phyloP scores from a whole-genome alignment of 2,888 invertebrate species.

The Drosophila phalerata region DNA sequence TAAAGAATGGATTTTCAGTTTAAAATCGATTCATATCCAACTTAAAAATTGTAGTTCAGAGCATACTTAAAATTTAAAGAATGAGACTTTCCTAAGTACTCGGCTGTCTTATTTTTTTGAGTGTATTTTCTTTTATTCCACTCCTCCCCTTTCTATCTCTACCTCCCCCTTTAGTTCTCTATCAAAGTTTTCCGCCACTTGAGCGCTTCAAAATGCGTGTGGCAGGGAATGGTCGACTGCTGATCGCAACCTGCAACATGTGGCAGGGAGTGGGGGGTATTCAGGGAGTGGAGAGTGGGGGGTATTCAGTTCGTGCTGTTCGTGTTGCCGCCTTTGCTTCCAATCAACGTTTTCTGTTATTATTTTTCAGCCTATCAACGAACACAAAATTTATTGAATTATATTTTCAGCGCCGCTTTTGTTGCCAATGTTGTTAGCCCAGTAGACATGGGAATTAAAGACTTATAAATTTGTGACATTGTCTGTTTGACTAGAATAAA shows the following conservation, averaged over 20 bases:
- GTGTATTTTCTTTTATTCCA: background rate
- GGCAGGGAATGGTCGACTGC: conserved; percentile 58
- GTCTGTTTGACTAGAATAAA: background rate
- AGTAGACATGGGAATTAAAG: background rate
- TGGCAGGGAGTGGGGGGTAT: background rate
- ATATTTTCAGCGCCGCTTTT: conserved; percentile 56
- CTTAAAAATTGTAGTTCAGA: no score
- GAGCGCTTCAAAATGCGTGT: conserved; percentile 69
- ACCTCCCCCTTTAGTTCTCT: background rate
- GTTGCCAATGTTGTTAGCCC: conserved; percentile 1
- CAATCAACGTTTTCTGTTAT: conserved; percentile 64
- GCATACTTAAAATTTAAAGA: no score
- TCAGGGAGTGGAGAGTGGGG: background rate
- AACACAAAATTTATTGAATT: conserved; percentile 68
- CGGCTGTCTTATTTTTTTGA: no score
- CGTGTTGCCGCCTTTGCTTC: conserved; percentile 36
- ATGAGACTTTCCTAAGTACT: no score
- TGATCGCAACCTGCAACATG: conserved; percentile 15
- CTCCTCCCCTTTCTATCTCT: background rate
- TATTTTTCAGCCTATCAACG: conserved; percentile 69
- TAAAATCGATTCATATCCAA: no score
- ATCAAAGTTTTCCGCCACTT: conserved; percentile 60
- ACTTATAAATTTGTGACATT: background rate
- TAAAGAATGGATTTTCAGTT: no score
- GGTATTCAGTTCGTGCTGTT: conserved; percentile 42